Conservation (phyloP, 1,140 invertebrate species). For the Caenorhabditis brenneri region DNA sequence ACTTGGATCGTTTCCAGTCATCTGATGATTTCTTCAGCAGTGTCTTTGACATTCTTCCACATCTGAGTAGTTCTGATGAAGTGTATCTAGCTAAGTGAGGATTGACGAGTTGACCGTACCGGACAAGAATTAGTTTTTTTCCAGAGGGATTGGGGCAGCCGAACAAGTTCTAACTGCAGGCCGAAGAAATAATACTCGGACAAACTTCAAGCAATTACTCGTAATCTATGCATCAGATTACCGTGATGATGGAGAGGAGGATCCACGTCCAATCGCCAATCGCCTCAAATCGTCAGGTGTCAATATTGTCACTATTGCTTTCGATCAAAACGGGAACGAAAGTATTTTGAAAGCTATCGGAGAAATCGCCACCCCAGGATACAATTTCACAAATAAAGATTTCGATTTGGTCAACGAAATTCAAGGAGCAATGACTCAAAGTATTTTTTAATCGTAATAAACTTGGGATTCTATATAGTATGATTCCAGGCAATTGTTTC, state of each 20-base stretch:
- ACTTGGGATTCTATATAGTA: neutral
- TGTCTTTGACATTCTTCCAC: neutral
- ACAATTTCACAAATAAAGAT: neutral
- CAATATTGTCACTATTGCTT: neutral
- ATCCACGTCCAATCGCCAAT: neutral
- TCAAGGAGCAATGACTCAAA: neutral
- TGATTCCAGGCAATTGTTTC: neutral
- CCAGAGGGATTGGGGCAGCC: neutral
- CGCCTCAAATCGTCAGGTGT: neutral
- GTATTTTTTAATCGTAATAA: neutral
- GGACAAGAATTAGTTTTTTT: too few species aligned
- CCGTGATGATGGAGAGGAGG: neutral
- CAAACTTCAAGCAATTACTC: slow-evolving; percentile 3
- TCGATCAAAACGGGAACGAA: neutral
- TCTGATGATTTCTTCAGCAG: neutral
- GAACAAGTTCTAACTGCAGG: neutral
- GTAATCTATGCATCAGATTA: slow-evolving; percentile 18
- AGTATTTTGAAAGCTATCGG: neutral
- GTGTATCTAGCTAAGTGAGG: neutral
- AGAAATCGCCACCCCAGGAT: neutral
- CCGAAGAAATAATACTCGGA: neutral
- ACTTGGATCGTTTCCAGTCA: neutral
- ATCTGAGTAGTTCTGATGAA: neutral
- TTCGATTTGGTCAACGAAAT: neutral
- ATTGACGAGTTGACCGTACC: too few species aligned